Evolutionary conservation across 1,140 invertebrate species (phyloP).

Genomic region (Drosophila azteca): DNA sequence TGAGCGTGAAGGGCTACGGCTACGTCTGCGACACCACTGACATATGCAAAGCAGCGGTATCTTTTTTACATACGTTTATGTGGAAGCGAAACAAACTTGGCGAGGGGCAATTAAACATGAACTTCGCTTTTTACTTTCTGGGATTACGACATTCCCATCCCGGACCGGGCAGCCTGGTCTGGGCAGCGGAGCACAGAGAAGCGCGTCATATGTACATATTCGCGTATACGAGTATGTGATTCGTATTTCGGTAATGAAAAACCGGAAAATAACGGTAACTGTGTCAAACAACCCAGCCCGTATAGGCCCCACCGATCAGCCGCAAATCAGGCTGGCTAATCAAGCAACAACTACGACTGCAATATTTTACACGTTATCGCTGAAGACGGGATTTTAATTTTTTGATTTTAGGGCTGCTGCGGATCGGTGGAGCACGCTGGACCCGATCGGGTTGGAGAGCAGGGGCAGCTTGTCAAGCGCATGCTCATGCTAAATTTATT

Average conservation of each 20-base stretch:
- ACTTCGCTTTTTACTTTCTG: constrained; percentile 62
- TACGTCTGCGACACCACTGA: neutral
- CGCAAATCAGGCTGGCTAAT: constrained; percentile 63
- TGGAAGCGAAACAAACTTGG: constrained; percentile 45
- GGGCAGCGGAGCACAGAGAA: neutral
- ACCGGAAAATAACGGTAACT: constrained; percentile 77
- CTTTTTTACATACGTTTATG: constrained; percentile 72
- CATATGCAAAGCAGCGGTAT: constrained; percentile 27
- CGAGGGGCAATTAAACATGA: constrained; percentile 77
- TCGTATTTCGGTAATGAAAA: constrained; percentile 40
- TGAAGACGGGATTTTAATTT: constrained; percentile 68
- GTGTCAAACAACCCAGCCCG: constrained; percentile 49
- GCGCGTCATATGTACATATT: neutral
- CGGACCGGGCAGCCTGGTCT: constrained; percentile 8
- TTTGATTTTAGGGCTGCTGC: constrained; percentile 25
- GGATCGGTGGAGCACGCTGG: neutral
- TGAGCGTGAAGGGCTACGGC: constrained; percentile 16
- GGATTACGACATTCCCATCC: constrained; percentile 58
- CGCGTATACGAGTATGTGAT: neutral
- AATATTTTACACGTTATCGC: constrained; percentile 56
- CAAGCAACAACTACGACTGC: constrained; percentile 46
- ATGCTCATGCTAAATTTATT: constrained; percentile 41
- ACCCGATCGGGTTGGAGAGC: neutral
- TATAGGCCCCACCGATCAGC: constrained; percentile 18
- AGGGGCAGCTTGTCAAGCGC: constrained; percentile 31